A percentile compares a stretch with the other conserved stretches of the same genome.
phyloP scores from a whole-genome alignment of 2,888 invertebrate genomes.

The Drosophila austrosaltans region DNA sequence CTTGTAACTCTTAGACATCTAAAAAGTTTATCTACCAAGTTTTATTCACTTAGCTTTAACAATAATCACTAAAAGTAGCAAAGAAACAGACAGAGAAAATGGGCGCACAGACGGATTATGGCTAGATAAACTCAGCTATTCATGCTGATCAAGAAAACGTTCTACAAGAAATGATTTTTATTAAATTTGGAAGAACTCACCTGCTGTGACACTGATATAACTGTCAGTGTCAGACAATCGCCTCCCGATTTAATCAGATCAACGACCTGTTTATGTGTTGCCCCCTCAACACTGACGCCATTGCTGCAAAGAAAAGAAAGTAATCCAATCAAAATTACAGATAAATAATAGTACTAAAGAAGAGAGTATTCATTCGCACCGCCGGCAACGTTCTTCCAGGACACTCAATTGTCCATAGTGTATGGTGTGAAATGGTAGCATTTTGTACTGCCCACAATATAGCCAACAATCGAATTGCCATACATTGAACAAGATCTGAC shows the following conservation, averaged over 20 bases:
- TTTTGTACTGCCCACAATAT: constrained; percentile 27
- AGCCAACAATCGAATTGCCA: constrained; percentile 20
- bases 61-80: too few relatives aligned
- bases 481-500: constrained; percentile 24
- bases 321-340: not conserved
- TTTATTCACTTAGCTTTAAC: too few relatives aligned
- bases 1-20: too few relatives aligned
- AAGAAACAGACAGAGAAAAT: too few relatives aligned
- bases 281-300: constrained; percentile 98
- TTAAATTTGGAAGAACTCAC: constrained; percentile 84
- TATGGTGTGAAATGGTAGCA: constrained; percentile 81
- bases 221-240: constrained; percentile 97
- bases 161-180: too few relatives aligned
- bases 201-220: constrained; percentile 97
- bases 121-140: too few relatives aligned
- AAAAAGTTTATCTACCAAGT: too few relatives aligned
- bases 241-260: constrained; percentile 99
- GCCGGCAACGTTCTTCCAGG: constrained; percentile 67
- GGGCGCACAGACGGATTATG: too few relatives aligned
- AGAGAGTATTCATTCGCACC: constrained; percentile 49
- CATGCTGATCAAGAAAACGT: too few relatives aligned
- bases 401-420: constrained; percentile 71
- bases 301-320: constrained; percentile 85
- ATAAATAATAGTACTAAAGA: not conserved
- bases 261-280: constrained; percentile 99